Percentiles rank a stretch among this genome's conserved stretches.
phyloP scores from a whole-genome alignment of 2,797 vertebrate genomes.

The Lagocephalus sceleratus region DNA sequence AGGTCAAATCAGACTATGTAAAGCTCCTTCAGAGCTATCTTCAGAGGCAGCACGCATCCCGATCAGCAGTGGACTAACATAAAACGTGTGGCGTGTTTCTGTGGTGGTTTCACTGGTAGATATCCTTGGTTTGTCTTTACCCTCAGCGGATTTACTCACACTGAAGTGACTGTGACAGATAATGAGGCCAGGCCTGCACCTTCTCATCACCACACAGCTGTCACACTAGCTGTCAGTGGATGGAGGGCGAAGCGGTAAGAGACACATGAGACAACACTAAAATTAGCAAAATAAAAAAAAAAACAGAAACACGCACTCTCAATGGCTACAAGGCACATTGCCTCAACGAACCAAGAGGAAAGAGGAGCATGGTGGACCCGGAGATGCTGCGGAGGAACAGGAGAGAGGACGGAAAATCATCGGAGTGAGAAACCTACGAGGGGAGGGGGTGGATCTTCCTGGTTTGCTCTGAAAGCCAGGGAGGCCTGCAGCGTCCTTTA shows the following conservation, averaged over 20 bases:
- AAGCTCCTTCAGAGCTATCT: too few species aligned
- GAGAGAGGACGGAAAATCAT: not conserved
- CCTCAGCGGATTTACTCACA: constrained; percentile 33
- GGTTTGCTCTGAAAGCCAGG: constrained; percentile 23
- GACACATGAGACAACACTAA: constrained; percentile 20
- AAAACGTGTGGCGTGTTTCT: not conserved
- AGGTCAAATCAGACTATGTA: too few species aligned
- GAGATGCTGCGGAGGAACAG: constrained; percentile 19
- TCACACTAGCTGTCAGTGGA: constrained; percentile 17
- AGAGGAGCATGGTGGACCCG: constrained; percentile 15
- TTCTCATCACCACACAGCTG: constrained; percentile 13
- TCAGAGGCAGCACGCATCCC: too few species aligned
- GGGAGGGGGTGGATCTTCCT: constrained; percentile 18
- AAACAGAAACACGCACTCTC: too few species aligned
- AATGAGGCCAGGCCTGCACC: constrained; percentile 23
- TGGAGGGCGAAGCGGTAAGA: not conserved
- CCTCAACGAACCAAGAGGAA: constrained; percentile 9
- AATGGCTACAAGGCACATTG: constrained; percentile 18
- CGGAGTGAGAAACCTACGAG: not conserved
- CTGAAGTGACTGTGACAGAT: constrained; percentile 24
- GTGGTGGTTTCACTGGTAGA: not conserved
- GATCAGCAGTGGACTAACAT: too few species aligned
- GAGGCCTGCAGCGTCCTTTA: constrained; percentile 53
- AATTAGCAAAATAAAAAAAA: too few species aligned
- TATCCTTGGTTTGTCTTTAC: constrained; percentile 44